phyloP scores from a whole-genome alignment of 2,797 vertebrate genomes.

The Botia kubotai region DNA sequence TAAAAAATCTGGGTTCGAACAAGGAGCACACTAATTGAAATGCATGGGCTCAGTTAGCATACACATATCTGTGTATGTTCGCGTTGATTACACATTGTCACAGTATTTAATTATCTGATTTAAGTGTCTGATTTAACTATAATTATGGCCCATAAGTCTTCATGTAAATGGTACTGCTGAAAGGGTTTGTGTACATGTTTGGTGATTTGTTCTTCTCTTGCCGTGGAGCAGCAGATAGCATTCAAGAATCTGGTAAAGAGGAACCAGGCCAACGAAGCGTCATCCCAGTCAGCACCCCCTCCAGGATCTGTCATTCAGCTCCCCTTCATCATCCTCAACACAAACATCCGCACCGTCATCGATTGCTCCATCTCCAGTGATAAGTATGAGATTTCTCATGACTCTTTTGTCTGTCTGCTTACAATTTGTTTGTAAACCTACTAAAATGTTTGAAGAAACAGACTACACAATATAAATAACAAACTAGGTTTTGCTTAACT shows the following conservation, averaged over 20 bases:
- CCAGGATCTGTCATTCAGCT: constrained; percentile 80
- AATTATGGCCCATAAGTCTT: neutral
- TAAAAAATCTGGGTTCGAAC: constrained; percentile 6
- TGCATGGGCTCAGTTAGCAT: neutral
- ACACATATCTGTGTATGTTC: neutral
- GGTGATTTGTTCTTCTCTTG: constrained; percentile 11
- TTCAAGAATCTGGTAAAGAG: constrained; percentile 90
- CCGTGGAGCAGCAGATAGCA: constrained; percentile 82
- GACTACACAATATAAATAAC: no score
- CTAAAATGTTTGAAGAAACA: no score
- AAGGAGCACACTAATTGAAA: neutral
- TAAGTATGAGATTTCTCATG: constrained; percentile 76
- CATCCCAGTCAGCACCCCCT: constrained; percentile 78
- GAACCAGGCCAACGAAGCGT: constrained; percentile 82
- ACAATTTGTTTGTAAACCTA: neutral
- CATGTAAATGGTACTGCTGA: neutral
- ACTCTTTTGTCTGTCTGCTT: neutral
- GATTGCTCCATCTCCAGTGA: constrained; percentile 91
- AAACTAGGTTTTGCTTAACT: no score
- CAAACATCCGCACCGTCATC: constrained; percentile 86
- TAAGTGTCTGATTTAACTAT: neutral
- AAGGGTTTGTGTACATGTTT: neutral
- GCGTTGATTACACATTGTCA: neutral
- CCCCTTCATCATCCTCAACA: constrained; percentile 88
- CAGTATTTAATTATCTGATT: neutral